Evolutionary conservation across 2,888 invertebrate genomes (phyloP).

Genomic region (Drosophila cracens): DNA sequence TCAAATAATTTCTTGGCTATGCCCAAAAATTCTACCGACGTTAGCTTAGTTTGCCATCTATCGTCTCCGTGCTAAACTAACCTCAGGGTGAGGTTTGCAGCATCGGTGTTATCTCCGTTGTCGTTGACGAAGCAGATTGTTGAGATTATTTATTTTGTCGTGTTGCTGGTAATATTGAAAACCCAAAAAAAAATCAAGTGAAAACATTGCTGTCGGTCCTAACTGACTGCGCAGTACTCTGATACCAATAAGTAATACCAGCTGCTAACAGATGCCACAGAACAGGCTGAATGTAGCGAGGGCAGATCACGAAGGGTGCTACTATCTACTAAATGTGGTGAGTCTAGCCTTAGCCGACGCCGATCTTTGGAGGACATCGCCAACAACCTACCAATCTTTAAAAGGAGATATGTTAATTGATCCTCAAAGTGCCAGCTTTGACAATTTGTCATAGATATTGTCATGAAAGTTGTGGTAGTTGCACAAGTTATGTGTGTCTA

Average conservation of each 20-base stretch:
- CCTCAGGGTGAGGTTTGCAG: no score
- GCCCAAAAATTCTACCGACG: neutral
- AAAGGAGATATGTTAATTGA: no score
- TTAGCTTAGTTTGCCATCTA: no score
- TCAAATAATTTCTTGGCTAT: neutral
- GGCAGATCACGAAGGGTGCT: no score
- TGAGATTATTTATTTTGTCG: no score
- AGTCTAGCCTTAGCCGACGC: no score
- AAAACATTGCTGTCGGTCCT: neutral
- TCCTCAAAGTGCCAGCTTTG: neutral
- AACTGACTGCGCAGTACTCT: neutral
- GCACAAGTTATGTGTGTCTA: neutral
- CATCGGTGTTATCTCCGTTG: no score
- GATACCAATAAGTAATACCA: neutral
- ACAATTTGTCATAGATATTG: neutral
- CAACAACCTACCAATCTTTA: neutral
- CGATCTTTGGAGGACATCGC: neutral
- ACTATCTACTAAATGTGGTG: no score
- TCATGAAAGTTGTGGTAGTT: neutral
- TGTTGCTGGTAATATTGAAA: no score
- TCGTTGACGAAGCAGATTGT: no score
- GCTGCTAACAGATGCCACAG: neutral
- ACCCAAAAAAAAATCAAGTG: no score
- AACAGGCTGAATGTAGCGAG: neutral
- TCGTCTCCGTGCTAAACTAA: no score